A percentile compares a stretch with the other conserved stretches of the same genome.
Conservation (phyloP, 1,140 invertebrate genomes). For the Musca domestica region DNA sequence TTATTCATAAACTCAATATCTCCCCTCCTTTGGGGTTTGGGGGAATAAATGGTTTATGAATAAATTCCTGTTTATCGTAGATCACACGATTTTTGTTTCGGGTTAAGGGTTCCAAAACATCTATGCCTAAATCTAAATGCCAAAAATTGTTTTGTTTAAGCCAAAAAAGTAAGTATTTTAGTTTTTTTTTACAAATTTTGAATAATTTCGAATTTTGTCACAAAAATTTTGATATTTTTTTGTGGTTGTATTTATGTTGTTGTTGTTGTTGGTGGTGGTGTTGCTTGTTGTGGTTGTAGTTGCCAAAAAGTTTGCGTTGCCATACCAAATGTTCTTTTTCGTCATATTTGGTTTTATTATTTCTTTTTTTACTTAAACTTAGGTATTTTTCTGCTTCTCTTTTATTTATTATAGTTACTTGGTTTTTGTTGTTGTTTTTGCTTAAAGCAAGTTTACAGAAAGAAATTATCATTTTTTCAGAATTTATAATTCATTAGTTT, state of each 20-base stretch:
- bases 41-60: too few relatives aligned
- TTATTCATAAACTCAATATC: neutral
- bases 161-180: neutral
- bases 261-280: neutral
- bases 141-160: neutral
- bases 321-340: slow-evolving; percentile 21
- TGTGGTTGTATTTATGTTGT: neutral
- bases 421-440: neutral
- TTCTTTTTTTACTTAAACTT: slow-evolving; percentile 12
- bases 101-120: too few relatives aligned
- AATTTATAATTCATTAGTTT: neutral
- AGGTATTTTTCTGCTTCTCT: slow-evolving; percentile 10
- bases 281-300: too few relatives aligned
- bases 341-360: slow-evolving; percentile 14
- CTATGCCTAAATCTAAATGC: too few relatives aligned
- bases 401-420: slow-evolving; percentile 16
- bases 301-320: slow-evolving; percentile 21
- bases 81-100: too few relatives aligned
- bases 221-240: too few relatives aligned
- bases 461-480: neutral
- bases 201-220: too few relatives aligned
- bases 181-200: too few relatives aligned
- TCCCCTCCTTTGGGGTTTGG: too few relatives aligned
- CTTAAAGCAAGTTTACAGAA: slow-evolving; percentile 10
- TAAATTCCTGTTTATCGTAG: too few relatives aligned